Percentiles rank a stretch among this genome's conserved stretches.
phyloP scores from a whole-genome alignment of 2,797 vertebrate genomes.

The Molossus alvarezi region DNA sequence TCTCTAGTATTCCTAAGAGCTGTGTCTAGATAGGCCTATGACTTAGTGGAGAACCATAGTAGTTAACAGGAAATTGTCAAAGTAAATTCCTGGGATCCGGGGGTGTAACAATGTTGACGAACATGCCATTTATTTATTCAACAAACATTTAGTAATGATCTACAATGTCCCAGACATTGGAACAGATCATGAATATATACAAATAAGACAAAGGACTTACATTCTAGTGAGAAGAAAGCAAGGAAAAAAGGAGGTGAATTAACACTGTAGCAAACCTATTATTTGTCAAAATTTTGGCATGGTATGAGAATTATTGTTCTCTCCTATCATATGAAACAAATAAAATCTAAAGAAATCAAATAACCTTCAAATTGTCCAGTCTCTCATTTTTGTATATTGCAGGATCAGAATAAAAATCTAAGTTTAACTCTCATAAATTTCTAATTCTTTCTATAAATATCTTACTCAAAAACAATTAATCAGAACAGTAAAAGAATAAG shows the following conservation, averaged over 20 bases:
- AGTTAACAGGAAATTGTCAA: background rate
- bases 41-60: background rate
- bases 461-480: background rate
- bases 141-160: background rate
- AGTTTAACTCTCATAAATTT: background rate
- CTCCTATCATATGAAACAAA: background rate
- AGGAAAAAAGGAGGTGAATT: background rate
- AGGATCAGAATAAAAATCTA: background rate
- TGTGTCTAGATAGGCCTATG: background rate
- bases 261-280: background rate
- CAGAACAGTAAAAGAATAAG: background rate
- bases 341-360: conserved; percentile 40
- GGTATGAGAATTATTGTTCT: background rate
- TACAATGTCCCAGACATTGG: background rate
- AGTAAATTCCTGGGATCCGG: background rate
- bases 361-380: background rate
- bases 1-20: background rate
- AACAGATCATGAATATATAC: background rate
- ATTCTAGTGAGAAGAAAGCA: background rate
- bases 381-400: background rate
- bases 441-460: background rate
- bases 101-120: background rate
- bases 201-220: background rate
- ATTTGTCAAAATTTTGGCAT: background rate
- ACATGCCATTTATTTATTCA: background rate